Percentiles rank a stretch among this genome's conserved stretches.
Conservation (phyloP, 1,140 invertebrate species). For the Drosophila mojavensis region DNA sequence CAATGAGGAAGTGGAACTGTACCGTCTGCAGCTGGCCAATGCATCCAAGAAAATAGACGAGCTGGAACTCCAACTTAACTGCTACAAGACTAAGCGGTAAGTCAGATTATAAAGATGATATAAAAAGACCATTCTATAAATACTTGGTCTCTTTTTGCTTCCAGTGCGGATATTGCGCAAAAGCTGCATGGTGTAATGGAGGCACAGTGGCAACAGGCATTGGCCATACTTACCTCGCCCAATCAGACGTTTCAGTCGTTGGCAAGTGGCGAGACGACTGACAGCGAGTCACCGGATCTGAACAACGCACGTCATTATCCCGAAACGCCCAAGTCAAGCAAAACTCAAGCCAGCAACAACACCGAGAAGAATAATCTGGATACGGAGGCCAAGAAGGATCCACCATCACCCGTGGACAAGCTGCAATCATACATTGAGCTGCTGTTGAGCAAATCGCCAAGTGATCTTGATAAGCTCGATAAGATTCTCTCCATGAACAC, state of each 20-base stretch:
- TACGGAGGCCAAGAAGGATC: slow-evolving; percentile 57
- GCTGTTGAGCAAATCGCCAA: slow-evolving; percentile 78
- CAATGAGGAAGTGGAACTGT: slow-evolving; percentile 89
- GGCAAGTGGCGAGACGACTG: slow-evolving; percentile 53
- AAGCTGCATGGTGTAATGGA: slow-evolving; percentile 92
- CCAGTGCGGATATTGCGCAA: slow-evolving; percentile 87
- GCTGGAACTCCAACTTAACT: slow-evolving; percentile 86
- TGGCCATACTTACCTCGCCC: slow-evolving; percentile 88
- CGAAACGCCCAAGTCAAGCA: slow-evolving; percentile 74
- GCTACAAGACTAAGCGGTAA: slow-evolving; percentile 85
- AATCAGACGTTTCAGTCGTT: slow-evolving; percentile 44
- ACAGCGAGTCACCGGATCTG: slow-evolving; percentile 55
- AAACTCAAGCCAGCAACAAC: slow-evolving; percentile 63
- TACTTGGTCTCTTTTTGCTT: neutral
- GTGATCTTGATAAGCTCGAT: slow-evolving; percentile 78
- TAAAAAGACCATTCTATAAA: neutral
- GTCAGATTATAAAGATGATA: neutral
- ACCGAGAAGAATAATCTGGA: slow-evolving; percentile 75
- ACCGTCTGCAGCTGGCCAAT: slow-evolving; percentile 88
- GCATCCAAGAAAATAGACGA: slow-evolving; percentile 87
- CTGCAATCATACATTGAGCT: slow-evolving; percentile 82
- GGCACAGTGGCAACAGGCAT: slow-evolving; percentile 90
- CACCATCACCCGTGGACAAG: slow-evolving; percentile 74
- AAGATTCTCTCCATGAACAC: slow-evolving; percentile 64
- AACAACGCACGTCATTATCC: slow-evolving; percentile 65